A percentile compares a stretch with the other conserved stretches of the same genome.
phyloP scores from a whole-genome alignment of 2,113 vertebrate genomes.

The Apodemus speciosus region DNA sequence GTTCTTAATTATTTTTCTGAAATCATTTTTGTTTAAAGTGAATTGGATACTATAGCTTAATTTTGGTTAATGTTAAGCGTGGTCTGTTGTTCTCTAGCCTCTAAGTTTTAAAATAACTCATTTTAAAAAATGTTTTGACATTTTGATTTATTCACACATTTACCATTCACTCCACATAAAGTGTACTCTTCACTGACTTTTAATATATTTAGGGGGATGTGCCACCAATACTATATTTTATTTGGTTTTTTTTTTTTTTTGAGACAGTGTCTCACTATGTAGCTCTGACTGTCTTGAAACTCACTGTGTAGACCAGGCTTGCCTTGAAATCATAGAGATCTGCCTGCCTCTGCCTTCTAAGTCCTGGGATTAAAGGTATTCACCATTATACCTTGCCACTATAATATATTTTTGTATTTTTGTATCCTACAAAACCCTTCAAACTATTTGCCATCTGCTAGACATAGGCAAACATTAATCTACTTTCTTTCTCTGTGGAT shows the following conservation, averaged over 20 bases:
- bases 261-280: neutral
- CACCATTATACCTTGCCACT: neutral
- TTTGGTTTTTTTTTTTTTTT: neutral
- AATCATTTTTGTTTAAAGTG: neutral
- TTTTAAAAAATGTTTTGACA: neutral
- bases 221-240: neutral
- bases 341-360: neutral
- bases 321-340: neutral
- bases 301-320: neutral
- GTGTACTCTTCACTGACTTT: neutral
- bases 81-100: neutral
- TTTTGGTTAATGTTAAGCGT: neutral
- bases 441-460: neutral
- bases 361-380: neutral
- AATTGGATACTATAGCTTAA: neutral
- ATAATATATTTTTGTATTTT: neutral
- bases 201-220: neutral
- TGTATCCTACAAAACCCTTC: neutral
- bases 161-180: neutral
- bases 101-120: constrained; percentile 21
- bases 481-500: neutral
- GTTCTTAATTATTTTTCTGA: constrained; percentile 2
- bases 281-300: neutral
- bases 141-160: neutral
- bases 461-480: neutral